These are phyloP conservation scores for Synanceia verrucosa DNA, from an alignment of 2,797 vertebrate species.

Conservation along the genomic window DNA sequence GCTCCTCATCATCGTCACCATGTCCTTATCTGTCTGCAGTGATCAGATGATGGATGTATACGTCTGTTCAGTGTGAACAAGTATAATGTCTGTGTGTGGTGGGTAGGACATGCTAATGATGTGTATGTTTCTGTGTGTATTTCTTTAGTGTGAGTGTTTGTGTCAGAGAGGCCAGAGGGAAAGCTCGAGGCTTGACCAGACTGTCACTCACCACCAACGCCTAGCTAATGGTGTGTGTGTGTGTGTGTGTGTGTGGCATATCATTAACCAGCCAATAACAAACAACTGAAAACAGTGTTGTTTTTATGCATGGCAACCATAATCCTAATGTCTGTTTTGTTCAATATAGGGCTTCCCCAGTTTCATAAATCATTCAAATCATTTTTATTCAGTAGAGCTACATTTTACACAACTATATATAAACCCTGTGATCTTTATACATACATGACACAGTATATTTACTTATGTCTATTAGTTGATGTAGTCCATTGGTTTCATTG, in stretches of 20 bases:
- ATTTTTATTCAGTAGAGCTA: neutral
- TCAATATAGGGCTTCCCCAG: constrained; percentile 14
- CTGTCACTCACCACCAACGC: constrained; percentile 25
- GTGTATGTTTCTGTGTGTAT: neutral
- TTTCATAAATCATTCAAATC: neutral
- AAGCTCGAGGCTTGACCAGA: constrained; percentile 19
- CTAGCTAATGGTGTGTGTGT: neutral
- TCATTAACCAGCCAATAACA: constrained; percentile 1
- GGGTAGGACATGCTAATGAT: neutral
- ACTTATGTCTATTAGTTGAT: neutral
- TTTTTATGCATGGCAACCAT: constrained; percentile 9
- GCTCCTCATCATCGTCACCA: constrained; percentile 40
- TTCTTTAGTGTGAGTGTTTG: constrained; percentile 7
- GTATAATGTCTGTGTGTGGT: neutral
- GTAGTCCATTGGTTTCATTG: neutral
- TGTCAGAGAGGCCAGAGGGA: neutral
- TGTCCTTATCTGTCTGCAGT: constrained; percentile 55
- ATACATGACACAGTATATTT: neutral
- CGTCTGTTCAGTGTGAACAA: neutral
- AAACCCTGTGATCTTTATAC: too few relatives aligned
- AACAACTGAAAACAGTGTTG: constrained; percentile 1
- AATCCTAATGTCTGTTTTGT: neutral
- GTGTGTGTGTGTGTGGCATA: neutral
- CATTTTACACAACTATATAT: too few relatives aligned
- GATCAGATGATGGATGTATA: constrained; percentile 46